Evolutionary conservation across 1,140 invertebrate species (phyloP).

Genomic region (Aleiodes sp.): DNA sequence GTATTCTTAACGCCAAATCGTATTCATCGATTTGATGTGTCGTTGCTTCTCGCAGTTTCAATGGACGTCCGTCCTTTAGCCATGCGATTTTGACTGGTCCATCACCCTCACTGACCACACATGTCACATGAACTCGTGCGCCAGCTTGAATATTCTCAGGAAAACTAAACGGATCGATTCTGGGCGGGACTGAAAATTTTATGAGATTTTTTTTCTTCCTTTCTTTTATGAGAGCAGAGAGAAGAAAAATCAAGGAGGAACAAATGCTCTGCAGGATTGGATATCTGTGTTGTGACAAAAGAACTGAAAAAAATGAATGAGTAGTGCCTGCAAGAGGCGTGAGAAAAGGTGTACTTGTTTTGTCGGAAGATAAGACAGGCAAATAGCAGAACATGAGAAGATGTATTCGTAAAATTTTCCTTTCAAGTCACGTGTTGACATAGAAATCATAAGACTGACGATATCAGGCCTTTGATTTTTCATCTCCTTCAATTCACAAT

Average conservation of each 20-base stretch:
- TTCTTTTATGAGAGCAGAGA: neutral
- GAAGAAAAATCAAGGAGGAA: neutral
- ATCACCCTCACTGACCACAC: slow-evolving; percentile 76
- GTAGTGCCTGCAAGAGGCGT: too few species aligned
- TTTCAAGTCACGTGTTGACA: neutral
- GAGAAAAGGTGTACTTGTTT: neutral
- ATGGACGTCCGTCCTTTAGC: slow-evolving; percentile 70
- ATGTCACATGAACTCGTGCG: slow-evolving; percentile 69
- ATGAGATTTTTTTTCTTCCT: slow-evolving; percentile 24
- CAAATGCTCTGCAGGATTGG: too few species aligned
- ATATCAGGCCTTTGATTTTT: neutral
- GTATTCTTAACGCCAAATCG: slow-evolving; percentile 63
- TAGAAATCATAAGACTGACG: neutral
- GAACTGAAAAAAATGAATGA: neutral
- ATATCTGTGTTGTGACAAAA: too few species aligned
- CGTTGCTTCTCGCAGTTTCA: slow-evolving; percentile 51
- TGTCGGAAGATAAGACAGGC: neutral
- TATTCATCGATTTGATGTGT: slow-evolving; percentile 64
- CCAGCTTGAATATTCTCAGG: slow-evolving; percentile 68
- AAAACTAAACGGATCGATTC: slow-evolving; percentile 71
- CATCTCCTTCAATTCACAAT: neutral
- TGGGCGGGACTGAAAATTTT: slow-evolving; percentile 69
- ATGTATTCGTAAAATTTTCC: neutral
- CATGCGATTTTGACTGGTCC: slow-evolving; percentile 73
- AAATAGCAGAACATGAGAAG: neutral